Conservation (phyloP, 2,888 invertebrate genomes). For the Pardosa pseudoannulata region DNA sequence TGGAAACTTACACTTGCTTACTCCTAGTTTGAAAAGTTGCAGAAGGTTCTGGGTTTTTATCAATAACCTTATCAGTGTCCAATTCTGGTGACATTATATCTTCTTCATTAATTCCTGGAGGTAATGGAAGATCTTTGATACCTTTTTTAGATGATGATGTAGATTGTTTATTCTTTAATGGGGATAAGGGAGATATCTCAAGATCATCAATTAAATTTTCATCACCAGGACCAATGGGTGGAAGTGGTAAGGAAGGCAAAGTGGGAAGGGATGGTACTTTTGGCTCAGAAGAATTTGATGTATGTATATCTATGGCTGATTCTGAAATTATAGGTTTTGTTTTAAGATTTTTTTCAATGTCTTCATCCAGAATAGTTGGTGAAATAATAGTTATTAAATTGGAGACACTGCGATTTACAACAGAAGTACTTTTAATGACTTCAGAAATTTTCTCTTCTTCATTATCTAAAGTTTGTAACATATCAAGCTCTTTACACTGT, state of each 20-base stretch:
- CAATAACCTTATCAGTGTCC: conserved; percentile 46
- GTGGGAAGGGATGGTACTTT: conserved; percentile 72
- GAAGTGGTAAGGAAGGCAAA: conserved; percentile 57
- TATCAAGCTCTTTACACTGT: too few relatives aligned
- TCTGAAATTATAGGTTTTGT: too few relatives aligned
- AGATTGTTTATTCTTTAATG: conserved; percentile 45
- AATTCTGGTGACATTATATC: conserved; percentile 73
- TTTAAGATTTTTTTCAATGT: conserved; percentile 62
- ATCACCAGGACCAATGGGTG: conserved; percentile 50
- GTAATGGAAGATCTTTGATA: conserved; percentile 95
- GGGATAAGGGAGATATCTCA: conserved; percentile 18
- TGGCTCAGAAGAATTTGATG: conserved; percentile 72
- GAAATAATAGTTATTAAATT: conserved; percentile 7
- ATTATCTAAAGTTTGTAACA: too few relatives aligned
- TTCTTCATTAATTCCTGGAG: conserved; percentile 81
- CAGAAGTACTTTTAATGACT: conserved; percentile 32
- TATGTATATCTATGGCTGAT: conserved; percentile 28
- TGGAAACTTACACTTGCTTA: conserved; percentile 60
- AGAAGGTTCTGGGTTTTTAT: conserved; percentile 38
- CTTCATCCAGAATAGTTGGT: neutral
- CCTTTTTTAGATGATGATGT: conserved; percentile 79
- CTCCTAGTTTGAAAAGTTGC: conserved; percentile 40
- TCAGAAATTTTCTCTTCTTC: too few relatives aligned
- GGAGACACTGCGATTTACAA: conserved; percentile 38
- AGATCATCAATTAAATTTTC: conserved; percentile 37